Conservation (phyloP, 2,888 invertebrate genomes). For the Pharmacophagus antenor region DNA sequence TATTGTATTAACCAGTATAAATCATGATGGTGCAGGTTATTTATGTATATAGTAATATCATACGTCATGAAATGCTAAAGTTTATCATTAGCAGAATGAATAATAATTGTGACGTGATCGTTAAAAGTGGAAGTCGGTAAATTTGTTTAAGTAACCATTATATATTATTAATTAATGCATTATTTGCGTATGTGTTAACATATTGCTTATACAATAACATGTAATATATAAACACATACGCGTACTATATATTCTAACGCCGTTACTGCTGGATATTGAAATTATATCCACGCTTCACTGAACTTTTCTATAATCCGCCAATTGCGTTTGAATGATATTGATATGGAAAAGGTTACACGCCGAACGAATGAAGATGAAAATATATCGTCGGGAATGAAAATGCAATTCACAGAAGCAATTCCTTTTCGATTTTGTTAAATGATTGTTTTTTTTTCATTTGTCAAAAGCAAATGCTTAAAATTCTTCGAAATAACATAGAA, state of each 20-base stretch:
- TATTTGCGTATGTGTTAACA: too few relatives aligned
- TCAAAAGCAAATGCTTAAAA: too few relatives aligned
- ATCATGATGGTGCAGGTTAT: too few relatives aligned
- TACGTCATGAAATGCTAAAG: too few relatives aligned
- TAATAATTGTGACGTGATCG: too few relatives aligned
- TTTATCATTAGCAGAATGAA: too few relatives aligned
- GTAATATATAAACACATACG: neutral
- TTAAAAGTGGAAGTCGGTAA: too few relatives aligned
- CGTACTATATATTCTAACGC: constrained; percentile 20
- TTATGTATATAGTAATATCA: too few relatives aligned
- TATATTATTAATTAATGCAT: too few relatives aligned
- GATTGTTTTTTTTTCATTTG: neutral
- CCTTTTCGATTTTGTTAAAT: constrained; percentile 6
- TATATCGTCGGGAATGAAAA: constrained; percentile 11
- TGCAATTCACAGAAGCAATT: constrained; percentile 6
- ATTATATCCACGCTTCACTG: constrained; percentile 22
- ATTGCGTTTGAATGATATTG: constrained; percentile 26
- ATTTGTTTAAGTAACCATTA: too few relatives aligned
- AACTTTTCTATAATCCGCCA: constrained; percentile 26
- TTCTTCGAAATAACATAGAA: too few relatives aligned
- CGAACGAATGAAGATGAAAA: constrained; percentile 13
- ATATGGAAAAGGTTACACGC: constrained; percentile 18
- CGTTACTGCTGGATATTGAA: constrained; percentile 22
- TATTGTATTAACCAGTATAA: too few relatives aligned
- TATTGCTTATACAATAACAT: neutral